Percentiles rank a stretch among this genome's conserved stretches.
Conservation (phyloP, 2,113 vertebrate genomes). For the Taxidea taxus region DNA sequence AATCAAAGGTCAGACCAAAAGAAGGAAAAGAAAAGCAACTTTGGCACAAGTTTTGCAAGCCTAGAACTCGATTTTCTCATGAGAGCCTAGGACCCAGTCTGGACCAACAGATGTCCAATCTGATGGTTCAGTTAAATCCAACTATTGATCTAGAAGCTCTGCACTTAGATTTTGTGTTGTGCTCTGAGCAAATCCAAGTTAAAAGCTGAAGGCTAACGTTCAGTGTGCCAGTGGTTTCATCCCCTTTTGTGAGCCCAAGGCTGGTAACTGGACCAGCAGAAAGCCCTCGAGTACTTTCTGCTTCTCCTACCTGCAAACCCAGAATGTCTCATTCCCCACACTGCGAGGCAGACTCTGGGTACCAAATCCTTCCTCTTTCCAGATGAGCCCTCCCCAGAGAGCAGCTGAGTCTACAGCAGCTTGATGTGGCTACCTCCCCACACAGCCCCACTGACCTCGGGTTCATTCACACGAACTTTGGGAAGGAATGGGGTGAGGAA, state of each 20-base stretch:
- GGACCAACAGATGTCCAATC: not conserved
- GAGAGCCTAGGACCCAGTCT: not conserved
- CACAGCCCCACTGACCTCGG: not conserved
- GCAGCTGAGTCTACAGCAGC: not conserved
- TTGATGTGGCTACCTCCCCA: not conserved
- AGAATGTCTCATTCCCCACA: not conserved
- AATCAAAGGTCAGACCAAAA: conserved; percentile 10
- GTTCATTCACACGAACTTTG: not conserved
- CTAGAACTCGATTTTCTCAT: not conserved
- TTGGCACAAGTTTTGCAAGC: not conserved
- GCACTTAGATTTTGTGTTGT: not conserved
- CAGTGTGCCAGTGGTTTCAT: not conserved
- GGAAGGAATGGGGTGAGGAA: not conserved
- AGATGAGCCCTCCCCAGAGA: not conserved
- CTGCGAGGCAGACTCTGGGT: not conserved
- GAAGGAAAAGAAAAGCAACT: not conserved
- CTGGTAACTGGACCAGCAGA: not conserved
- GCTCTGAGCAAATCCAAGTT: not conserved
- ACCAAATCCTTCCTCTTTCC: not conserved
- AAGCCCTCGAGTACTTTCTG: not conserved
- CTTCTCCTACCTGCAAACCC: not conserved
- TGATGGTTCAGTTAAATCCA: not conserved
- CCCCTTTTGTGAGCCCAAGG: not conserved
- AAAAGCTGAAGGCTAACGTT: not conserved
- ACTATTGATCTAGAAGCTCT: not conserved